phyloP scores from a whole-genome alignment of 2,797 vertebrate species.

The Pseudochirops corinnae region DNA sequence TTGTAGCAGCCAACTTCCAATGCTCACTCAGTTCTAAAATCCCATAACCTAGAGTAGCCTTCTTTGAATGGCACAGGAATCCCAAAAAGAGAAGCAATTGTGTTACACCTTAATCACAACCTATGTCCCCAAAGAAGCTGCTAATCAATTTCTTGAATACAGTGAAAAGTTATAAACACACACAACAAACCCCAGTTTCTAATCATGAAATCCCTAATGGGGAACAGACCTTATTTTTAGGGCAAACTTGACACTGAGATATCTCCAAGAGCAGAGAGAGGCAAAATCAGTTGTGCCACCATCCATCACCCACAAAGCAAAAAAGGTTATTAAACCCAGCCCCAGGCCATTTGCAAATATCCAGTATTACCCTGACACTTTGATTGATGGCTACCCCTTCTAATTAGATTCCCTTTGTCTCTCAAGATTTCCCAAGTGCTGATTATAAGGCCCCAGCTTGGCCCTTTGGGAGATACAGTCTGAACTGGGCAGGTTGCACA shows the following conservation, averaged over 20 bases:
- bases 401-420: constrained; percentile 61
- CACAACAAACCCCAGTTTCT: background rate
- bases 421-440: constrained; percentile 61
- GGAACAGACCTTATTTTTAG: background rate
- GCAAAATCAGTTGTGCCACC: background rate
- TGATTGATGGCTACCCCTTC: constrained; percentile 49
- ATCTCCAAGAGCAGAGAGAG: constrained; percentile 19
- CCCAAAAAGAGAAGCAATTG: background rate
- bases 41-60: background rate
- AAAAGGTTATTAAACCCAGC: constrained; percentile 43
- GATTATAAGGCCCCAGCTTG: background rate
- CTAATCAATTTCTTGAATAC: constrained; percentile 10
- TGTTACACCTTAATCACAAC: too few relatives aligned
- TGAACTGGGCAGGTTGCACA: background rate
- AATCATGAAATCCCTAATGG: background rate
- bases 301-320: constrained; percentile 34
- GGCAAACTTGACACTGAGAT: constrained; percentile 8
- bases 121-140: background rate
- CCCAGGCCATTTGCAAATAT: constrained; percentile 41
- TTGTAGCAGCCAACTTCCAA: background rate
- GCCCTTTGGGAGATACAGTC: background rate
- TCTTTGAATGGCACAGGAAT: background rate
- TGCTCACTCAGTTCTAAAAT: background rate
- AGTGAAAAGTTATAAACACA: background rate
- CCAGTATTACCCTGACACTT: constrained; percentile 48